Base-by-base conservation (phyloP, 2,888 invertebrate genomes). In the Cylindroiulus punctatus region DNA sequence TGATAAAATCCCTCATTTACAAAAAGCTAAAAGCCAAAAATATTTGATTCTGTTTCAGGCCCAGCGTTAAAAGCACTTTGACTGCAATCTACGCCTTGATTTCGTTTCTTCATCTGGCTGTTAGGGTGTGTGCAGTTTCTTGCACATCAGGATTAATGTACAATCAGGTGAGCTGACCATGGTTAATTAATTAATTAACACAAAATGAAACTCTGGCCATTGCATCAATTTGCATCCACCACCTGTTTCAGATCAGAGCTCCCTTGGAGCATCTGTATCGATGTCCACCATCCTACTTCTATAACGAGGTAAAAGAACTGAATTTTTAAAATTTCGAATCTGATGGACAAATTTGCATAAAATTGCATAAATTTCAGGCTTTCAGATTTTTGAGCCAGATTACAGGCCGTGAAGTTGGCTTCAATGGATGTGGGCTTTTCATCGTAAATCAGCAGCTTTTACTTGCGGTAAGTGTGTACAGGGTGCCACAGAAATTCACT, bases 391-490 rank as follows among this genome's bases (percentile, higher is more conserved):
- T 85, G 36, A 19, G 30, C 17, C 85, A 85, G 26, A 85, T 85
- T n/a, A 32, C 32, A 22, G 57, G 57, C 8, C 32, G 76, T 65
- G 65, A 76, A 52, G 19, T 85, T 17, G 85, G 85, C 3, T 65
- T 85, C 26, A 85, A 30, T 22, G 85, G 85, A 19, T 36, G 57
- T 57, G 36, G 76, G 12, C 57, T 85, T 85, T 85, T 85, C 40
- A 65, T 42, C 30, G 65, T 85, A 1, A 76, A 57, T 65, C 32
- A 85, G 19, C 17, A 85, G 26, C 85, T 85, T 22, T 5, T 85
- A 57, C 30, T 85, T 0, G 76, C 36, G 10, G 85, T 85, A 85
- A 85, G 26, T 22, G 2, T 57, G 7, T 30, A 12, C 36, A n/a
- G 17, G 30, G 32, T n/a, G n/a, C n/a, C n/a, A n/a, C n/a, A n/a